These are phyloP conservation scores for Terebella lapidaria DNA, from an alignment of 2,888 invertebrate genomes.

Conservation along the genomic window DNA sequence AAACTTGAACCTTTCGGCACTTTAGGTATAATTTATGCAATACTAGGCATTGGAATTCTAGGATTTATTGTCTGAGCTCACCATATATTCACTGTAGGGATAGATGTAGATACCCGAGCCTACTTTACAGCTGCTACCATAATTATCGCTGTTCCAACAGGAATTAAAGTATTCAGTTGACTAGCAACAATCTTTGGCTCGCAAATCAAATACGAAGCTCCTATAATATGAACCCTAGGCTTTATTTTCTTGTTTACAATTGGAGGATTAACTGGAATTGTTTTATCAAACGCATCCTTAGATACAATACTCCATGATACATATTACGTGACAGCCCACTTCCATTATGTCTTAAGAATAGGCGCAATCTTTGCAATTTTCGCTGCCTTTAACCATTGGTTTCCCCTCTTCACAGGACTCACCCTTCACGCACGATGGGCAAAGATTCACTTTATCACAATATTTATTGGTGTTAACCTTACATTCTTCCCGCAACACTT, in stretches of 20 bases:
- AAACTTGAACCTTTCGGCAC: constrained; percentile 71
- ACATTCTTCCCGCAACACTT: constrained; percentile 80
- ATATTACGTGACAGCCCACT: constrained; percentile 80
- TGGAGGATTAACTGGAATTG: constrained; percentile 60
- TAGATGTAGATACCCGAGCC: constrained; percentile 78
- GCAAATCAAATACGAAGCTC: constrained; percentile 61
- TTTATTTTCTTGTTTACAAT: constrained; percentile 75
- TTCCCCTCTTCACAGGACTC: constrained; percentile 65
- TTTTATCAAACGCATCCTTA: constrained; percentile 65
- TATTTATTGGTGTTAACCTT: constrained; percentile 74
- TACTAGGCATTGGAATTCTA: constrained; percentile 73
- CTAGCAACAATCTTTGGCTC: constrained; percentile 67
- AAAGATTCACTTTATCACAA: constrained; percentile 66
- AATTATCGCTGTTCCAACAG: constrained; percentile 81
- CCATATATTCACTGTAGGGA: constrained; percentile 79
- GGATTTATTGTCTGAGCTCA: constrained; percentile 82
- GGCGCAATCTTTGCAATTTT: constrained; percentile 74
- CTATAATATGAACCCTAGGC: constrained; percentile 66
- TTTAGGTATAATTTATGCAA: constrained; percentile 74
- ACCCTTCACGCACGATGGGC: constrained; percentile 60
- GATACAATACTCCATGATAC: constrained; percentile 75
- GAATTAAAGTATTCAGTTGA: constrained; percentile 79
- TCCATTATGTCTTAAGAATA: constrained; percentile 76
- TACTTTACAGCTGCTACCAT: constrained; percentile 80
- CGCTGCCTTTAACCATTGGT: constrained; percentile 70